Conservation (phyloP, 2,113 vertebrate species). For the Crotalus viridis region DNA sequence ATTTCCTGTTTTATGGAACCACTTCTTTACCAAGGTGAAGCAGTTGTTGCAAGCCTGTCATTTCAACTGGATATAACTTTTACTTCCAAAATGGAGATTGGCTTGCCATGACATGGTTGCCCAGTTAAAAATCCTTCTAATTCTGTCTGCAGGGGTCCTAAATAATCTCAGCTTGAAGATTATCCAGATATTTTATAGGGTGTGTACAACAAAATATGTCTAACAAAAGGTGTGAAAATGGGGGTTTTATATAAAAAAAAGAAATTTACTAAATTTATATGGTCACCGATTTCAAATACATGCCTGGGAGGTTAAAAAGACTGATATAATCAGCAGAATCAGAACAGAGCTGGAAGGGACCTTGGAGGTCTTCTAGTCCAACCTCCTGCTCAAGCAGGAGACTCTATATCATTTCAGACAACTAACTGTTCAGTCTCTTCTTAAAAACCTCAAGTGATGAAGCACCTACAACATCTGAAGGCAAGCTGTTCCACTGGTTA, state of each 20-base stretch:
- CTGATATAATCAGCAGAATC: neutral
- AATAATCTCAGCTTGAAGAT: constrained; percentile 1
- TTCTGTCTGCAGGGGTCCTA: neutral
- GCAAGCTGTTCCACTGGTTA: too few relatives aligned
- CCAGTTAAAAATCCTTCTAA: neutral
- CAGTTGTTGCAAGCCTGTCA: neutral
- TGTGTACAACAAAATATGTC: constrained; percentile 22
- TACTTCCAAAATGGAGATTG: neutral
- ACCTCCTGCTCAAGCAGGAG: too few relatives aligned
- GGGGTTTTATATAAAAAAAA: neutral
- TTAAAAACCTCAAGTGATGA: too few relatives aligned
- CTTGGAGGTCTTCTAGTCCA: too few relatives aligned
- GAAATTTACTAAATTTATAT: neutral
- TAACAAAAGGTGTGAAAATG: constrained; percentile 14
- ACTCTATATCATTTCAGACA: too few relatives aligned
- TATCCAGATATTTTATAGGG: constrained; percentile 23
- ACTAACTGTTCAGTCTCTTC: too few relatives aligned
- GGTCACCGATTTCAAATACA: neutral
- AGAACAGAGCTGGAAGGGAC: too few relatives aligned
- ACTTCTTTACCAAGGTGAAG: neutral
- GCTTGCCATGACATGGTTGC: neutral
- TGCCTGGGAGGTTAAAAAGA: neutral
- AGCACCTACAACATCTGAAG: too few relatives aligned
- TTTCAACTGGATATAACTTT: neutral
- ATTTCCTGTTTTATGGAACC: neutral